Evolutionary conservation across 1,140 invertebrate genomes (phyloP), one percentile per base, ranked within the genome.

Genomic region (Melitaea cinxia): DNA sequence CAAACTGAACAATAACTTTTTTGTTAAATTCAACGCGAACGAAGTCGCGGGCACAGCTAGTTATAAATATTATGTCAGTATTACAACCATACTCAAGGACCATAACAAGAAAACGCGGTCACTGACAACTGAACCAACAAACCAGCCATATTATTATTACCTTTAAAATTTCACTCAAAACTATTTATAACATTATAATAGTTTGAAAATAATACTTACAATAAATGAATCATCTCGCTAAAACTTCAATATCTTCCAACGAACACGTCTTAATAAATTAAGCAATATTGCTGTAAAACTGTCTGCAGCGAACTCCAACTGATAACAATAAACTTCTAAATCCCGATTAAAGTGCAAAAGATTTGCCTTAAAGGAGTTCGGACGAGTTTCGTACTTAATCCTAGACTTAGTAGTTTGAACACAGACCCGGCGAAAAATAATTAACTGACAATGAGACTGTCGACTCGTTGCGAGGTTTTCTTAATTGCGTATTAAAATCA

Each of bases 331-430:
- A 45, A 45, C 39, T 45, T 45, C 15, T 6, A 9, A 45, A 45
- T 45, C 39, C 39, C 7, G 17, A 45, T n/a, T 45, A 45, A 45
- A 45, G 39, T 45, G 39, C 17, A 45, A 45, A 45, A 45, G 39
- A 19, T 45, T 45, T 45, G 17, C 6, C 39, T 45, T 45, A 15
- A 10, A 45, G 15, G 14, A 45, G 15, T 45, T 45, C 39, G 39
- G 9, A 5, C 10, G 39, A 45, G 39, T 9, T 45, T 17, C 15
- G 7, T 19, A 17, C 10, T 45, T 45, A 45, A 45, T 45, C 39
- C 39, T 45, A 19, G 39, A 19, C 39, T 45, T 45, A 45, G 39
- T 45, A 45, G 15, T 45, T 21, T 19, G 37, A 5, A 45, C 15
- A 45, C n/a, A 45, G 19, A 45, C 39, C 19, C 9, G 7, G 15